phyloP scores from a whole-genome alignment of 2,888 invertebrate species.

The Dryomyza anilis region DNA sequence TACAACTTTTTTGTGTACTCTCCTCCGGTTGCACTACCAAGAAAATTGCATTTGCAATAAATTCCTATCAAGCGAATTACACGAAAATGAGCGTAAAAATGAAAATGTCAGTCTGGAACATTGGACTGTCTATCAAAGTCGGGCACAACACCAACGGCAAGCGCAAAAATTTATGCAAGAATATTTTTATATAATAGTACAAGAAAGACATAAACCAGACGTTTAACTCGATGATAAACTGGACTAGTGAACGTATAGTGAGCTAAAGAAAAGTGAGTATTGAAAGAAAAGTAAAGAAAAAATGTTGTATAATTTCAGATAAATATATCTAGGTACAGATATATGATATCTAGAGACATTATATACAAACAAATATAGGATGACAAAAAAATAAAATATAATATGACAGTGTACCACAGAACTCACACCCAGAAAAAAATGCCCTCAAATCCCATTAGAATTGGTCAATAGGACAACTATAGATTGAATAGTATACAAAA shows the following conservation, averaged over 20 bases:
- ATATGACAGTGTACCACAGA: too few relatives aligned
- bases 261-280: too few relatives aligned
- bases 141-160: not conserved
- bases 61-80: slow-evolving; percentile 37
- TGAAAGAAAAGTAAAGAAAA: not conserved
- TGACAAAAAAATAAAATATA: too few relatives aligned
- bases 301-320: too few relatives aligned
- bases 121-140: slow-evolving; percentile 12
- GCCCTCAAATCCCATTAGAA: too few relatives aligned
- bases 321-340: too few relatives aligned
- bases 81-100: slow-evolving; percentile 36
- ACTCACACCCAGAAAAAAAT: too few relatives aligned
- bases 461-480: too few relatives aligned
- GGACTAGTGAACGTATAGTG: too few relatives aligned
- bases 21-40: not conserved
- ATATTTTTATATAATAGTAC: slow-evolving; percentile 12
- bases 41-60: slow-evolving; percentile 34
- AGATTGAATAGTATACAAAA: too few relatives aligned
- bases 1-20: not conserved
- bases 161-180: slow-evolving; percentile 22
- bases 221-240: not conserved
- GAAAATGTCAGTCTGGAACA: slow-evolving; percentile 36
- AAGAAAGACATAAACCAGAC: not conserved
- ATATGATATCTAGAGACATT: too few relatives aligned
- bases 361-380: too few relatives aligned